These are phyloP conservation scores for Drosophila ficusphila DNA, from an alignment of 1,140 invertebrate species.

Conservation along the genomic window DNA sequence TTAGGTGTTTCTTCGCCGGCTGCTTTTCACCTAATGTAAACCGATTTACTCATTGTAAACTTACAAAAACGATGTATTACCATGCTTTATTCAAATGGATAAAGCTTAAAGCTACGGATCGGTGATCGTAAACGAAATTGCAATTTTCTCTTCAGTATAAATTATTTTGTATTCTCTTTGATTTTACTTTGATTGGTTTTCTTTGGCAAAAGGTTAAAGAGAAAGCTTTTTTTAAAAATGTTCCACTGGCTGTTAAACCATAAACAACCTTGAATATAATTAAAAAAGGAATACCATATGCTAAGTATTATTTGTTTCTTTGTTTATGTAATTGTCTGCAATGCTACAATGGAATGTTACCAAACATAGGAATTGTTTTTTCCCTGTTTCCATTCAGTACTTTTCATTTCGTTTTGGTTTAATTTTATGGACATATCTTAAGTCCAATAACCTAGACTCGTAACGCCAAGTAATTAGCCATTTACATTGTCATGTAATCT, in stretches of 20 bases:
- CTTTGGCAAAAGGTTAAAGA: not conserved
- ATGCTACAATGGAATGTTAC: not conserved
- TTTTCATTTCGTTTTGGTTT: not conserved
- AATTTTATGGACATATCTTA: no score
- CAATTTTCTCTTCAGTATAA: not conserved
- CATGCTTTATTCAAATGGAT: constrained; percentile 2
- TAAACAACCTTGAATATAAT: constrained; percentile 1
- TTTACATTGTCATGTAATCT: no score
- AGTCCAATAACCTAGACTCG: no score
- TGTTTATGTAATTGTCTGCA: not conserved
- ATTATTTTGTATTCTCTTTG: not conserved
- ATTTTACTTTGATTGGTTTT: not conserved
- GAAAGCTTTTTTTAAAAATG: constrained; percentile 4
- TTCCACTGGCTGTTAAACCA: not conserved
- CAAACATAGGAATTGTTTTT: not conserved
- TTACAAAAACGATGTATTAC: not conserved
- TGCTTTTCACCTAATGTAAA: not conserved
- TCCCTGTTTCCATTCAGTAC: not conserved
- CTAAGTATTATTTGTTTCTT: not conserved
- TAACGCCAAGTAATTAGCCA: no score
- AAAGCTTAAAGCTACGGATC: not conserved
- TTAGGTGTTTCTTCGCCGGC: not conserved
- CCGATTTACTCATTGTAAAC: not conserved
- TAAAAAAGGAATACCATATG: not conserved
- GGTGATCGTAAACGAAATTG: not conserved